Base-by-base conservation (phyloP, 1,140 invertebrate species). In the Drosophila tropicalis region DNA sequence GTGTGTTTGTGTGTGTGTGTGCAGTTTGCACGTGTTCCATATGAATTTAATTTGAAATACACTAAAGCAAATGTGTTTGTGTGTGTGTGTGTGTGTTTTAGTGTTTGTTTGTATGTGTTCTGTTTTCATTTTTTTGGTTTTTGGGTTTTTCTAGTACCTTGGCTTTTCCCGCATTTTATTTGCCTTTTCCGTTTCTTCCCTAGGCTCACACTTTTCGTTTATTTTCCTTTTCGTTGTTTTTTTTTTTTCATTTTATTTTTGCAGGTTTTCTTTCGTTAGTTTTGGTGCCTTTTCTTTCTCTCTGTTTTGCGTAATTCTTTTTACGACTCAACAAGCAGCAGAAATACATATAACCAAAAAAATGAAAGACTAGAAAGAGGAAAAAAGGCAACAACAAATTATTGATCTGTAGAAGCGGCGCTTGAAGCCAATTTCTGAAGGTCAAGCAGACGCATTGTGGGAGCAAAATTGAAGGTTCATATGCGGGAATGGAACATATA, bases 1-100 rank as follows among this genome's bases (percentile, higher is more conserved):
- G 32, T 32, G 32, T 62, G 22, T 47, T 0, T 62, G 40, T 57
- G 29, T 57, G 29, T 41, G 58, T 61, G 58, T 62, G 34, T 40
- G 32, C 55, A 57, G 58, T 44, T 62, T 83, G 81, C 83, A 83
- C 84, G 76, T 87, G 83, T 62, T 72, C 76, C 87, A 84, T 80
- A 79, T 87, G 83, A 87, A 89, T 87, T 87, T 89, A 87, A 87
- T 87, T 87, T 87, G 84, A 87, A 83, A 83, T 66, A 79, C 78
- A 76, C 60, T 62, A 39, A 67, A 29, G 57, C 62, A 66, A 12
- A 58, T 19, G 51, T 67, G 25, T 54, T 34, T 67, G 40, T 67
- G 65, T 29, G 63, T n/a, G 39, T 61, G 54, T 25, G 55, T 51
- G 65, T 29, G 63, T n/a, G 39, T 29, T 29, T 29, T 29, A 29